Base-by-base conservation (phyloP, 2,888 invertebrate species). In the Melangyna quadrimaculata region DNA sequence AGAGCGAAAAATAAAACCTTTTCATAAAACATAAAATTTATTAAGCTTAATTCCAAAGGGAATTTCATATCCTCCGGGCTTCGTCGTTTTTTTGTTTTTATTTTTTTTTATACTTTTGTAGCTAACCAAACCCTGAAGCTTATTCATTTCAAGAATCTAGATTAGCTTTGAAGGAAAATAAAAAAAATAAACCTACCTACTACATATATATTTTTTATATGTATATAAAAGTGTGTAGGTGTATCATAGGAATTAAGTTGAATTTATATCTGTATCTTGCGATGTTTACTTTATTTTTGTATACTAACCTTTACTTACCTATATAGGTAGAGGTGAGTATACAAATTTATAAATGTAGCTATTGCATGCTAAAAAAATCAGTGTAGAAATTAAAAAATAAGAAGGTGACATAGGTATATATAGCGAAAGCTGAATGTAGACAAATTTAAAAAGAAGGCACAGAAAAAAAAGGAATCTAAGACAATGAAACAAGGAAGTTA, bases 11-110 rank as follows among this genome's bases (percentile, higher is more conserved):
- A 37, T 22, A 22, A 65, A 80, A 80, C 73, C 86, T 86, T 77
- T 81, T 81, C 86, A 86, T 81, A 81, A 86, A 69, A 86, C 61
- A 81, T 81, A 86, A 77, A 75, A 86, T 86, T 86, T 86, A 86
- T 80, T 80, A 73, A 77, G 86, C 81, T 77, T 57, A 86, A 77
- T 77, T 86, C 86, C 72, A 81, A 69, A 74, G 84, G 84, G 75
- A 67, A 77, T 72, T 72, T 72, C 53, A 67, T 67, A 61, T 72
- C 67, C 74, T 73, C 70, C 12, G 37, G 43, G 53, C 9, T 65
- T 14, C 70, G 32, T 19, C 27, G 0, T 27, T 48, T 17, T 9
- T 59, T n/a, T 37, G 17, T 12, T 53, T 55, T 14, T 10, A 3
- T 40, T 61, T 24, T 24, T n/a, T 37, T 61, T 59, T 2, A 22